Percentiles rank a stretch among this genome's conserved stretches.
Conservation (phyloP, 1,140 invertebrate species). For the Chrysopa pallens region DNA sequence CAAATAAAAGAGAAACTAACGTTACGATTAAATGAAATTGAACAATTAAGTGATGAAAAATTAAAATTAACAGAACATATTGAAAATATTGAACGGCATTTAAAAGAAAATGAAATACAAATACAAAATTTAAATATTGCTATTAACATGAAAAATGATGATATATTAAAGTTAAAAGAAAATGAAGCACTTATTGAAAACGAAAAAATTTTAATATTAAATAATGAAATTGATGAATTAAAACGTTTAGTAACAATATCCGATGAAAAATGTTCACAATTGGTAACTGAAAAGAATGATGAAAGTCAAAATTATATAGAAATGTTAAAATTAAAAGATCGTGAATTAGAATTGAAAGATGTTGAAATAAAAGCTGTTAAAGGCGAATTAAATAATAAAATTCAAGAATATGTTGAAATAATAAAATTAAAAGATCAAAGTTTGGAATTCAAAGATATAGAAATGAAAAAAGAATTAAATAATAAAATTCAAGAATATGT, state of each 20-base stretch:
- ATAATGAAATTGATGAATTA: constrained; percentile 6
- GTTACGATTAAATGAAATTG: constrained; percentile 12
- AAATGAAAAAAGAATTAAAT: too few relatives aligned
- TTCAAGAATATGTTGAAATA: too few relatives aligned
- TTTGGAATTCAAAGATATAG: too few relatives aligned
- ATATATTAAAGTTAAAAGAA: not conserved
- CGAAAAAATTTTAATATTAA: constrained; percentile 4
- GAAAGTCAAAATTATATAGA: not conserved
- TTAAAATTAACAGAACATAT: constrained; percentile 6
- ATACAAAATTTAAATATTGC: constrained; percentile 2
- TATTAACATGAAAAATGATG: not conserved
- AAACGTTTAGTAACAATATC: constrained; percentile 4
- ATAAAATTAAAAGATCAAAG: too few relatives aligned
- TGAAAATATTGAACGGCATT: constrained; percentile 12
- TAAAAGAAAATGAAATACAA: constrained; percentile 1
- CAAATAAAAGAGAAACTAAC: not conserved
- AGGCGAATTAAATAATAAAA: too few relatives aligned
- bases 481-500: too few relatives aligned
- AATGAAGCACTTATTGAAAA: not conserved
- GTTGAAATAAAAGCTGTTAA: constrained; percentile 1
- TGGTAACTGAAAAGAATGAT: constrained; percentile 7
- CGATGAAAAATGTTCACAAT: constrained; percentile 3
- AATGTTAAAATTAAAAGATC: constrained; percentile 7
- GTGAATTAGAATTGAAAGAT: constrained; percentile 8
- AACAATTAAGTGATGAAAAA: constrained; percentile 16